Conservation (phyloP, 2,797 vertebrate species). For the Sebastes melanostomus region DNA sequence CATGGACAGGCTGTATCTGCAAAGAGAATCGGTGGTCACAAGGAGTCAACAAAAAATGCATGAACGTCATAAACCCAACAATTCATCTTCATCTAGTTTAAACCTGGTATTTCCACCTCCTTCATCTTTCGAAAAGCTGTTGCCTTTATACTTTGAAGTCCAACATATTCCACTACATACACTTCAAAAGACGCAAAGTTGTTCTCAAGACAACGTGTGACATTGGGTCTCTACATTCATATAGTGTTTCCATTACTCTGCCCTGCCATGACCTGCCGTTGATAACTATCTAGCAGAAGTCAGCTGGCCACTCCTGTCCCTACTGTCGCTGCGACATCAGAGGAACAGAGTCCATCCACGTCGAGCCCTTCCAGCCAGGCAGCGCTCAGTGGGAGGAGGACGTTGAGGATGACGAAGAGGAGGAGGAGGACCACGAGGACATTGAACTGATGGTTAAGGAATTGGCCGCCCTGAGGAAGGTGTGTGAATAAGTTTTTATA, state of each 20-base stretch:
- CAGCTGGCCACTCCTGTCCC: slow-evolving; percentile 85
- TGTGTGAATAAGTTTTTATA: slow-evolving; percentile 16
- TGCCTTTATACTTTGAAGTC: slow-evolving; percentile 22
- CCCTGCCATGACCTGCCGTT: neutral
- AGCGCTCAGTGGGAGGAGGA: slow-evolving; percentile 15
- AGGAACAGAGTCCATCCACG: slow-evolving; percentile 80
- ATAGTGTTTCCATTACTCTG: slow-evolving; percentile 19
- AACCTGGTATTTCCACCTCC: slow-evolving; percentile 33
- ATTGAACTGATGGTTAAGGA: slow-evolving; percentile 72
- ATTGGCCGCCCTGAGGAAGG: slow-evolving; percentile 77
- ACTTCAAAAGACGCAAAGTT: neutral
- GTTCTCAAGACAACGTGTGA: neutral
- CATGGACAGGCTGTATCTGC: neutral
- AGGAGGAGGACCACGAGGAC: slow-evolving; percentile 75
- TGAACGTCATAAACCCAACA: neutral
- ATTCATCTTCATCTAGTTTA: slow-evolving; percentile 17
- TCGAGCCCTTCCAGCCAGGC: slow-evolving; percentile 71
- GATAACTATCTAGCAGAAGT: slow-evolving; percentile 74
- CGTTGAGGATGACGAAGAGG: slow-evolving; percentile 56
- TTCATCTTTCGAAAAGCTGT: neutral
- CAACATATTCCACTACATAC: slow-evolving; percentile 24
- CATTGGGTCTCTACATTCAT: neutral
- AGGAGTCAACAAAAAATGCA: neutral
- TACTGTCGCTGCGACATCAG: slow-evolving; percentile 89
- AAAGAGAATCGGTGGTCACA: neutral